phyloP scores from a whole-genome alignment of 2,113 vertebrate genomes.

The Epinephelus moara region DNA sequence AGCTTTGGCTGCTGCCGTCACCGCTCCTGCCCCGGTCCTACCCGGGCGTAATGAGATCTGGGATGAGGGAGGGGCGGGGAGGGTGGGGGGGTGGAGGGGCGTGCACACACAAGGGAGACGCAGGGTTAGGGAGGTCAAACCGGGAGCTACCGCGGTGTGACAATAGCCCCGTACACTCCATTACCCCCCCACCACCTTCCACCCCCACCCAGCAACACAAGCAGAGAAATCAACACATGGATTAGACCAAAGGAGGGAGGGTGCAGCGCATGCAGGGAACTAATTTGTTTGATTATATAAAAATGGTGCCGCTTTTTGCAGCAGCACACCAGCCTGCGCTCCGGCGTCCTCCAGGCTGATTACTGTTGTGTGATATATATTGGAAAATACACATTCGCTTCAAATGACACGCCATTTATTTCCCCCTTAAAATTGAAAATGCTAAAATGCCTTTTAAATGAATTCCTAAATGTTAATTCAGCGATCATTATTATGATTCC shows the following conservation, averaged over 20 bases:
- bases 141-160: constrained; percentile 45
- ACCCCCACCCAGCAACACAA: constrained; percentile 24
- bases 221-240: constrained; percentile 65
- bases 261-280: constrained; percentile 36
- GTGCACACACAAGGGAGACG: constrained; percentile 53
- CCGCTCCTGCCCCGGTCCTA: constrained; percentile 3
- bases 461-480: constrained; percentile 49
- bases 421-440: neutral
- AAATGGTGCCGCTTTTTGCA: constrained; percentile 25
- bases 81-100: neutral
- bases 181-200: constrained; percentile 25
- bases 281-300: constrained; percentile 59
- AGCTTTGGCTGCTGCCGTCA: neutral
- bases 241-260: constrained; percentile 39
- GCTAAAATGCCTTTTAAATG: constrained; percentile 20
- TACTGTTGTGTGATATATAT: neutral
- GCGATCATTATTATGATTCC: constrained; percentile 13
- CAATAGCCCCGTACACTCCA: constrained; percentile 58
- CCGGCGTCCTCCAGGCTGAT: neutral
- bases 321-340: constrained; percentile 1
- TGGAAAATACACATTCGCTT: constrained; percentile 1
- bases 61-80: neutral
- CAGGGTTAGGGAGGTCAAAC: constrained; percentile 67
- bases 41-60: constrained; percentile 33
- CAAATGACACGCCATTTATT: neutral